Evolutionary conservation across 2,113 vertebrate species (phyloP).

Genomic region (Orcinus orca): DNA sequence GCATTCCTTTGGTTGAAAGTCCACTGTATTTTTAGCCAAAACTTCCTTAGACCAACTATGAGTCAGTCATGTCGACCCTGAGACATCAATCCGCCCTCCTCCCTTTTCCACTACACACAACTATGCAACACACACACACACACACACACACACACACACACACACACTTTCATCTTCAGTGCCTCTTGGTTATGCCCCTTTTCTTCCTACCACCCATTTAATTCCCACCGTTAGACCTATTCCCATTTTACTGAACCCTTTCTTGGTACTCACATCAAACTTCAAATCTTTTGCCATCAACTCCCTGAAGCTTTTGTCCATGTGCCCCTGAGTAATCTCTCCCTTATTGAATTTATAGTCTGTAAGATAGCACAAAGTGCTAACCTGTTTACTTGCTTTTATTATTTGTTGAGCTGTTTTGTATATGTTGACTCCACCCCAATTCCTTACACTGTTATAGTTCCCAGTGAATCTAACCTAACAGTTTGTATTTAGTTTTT

Average conservation of each 20-base stretch:
- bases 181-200: background rate
- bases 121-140: background rate
- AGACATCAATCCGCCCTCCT: background rate
- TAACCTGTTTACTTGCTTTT: background rate
- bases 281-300: background rate
- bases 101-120: background rate
- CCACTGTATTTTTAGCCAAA: background rate
- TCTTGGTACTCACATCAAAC: background rate
- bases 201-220: background rate
- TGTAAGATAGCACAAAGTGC: background rate
- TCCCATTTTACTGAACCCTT: background rate
- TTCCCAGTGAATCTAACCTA: background rate
- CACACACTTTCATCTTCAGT: background rate
- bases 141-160: background rate
- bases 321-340: background rate
- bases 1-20: background rate
- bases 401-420: background rate
- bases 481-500: background rate
- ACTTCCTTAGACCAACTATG: background rate
- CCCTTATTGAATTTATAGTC: background rate
- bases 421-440: background rate
- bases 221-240: background rate
- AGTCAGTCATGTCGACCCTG: background rate
- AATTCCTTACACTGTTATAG: background rate
- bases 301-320: background rate